Conservation (phyloP, 2,113 vertebrate genomes). For the Nothocercus nigrocapillus region DNA sequence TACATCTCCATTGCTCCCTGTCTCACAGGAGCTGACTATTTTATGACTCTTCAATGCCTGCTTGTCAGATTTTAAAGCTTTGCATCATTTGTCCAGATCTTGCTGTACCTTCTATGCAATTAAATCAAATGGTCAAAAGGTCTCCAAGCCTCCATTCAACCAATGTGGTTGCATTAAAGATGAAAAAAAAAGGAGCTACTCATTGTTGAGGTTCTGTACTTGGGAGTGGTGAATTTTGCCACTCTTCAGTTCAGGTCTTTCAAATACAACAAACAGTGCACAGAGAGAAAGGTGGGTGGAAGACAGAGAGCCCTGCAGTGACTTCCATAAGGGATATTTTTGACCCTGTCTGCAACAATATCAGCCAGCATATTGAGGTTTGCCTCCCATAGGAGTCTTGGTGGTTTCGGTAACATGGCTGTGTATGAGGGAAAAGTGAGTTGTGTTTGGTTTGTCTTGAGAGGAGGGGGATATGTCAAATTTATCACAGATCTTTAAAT, state of each 20-base stretch:
- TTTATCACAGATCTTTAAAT: not conserved
- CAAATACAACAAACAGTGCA: too few species aligned
- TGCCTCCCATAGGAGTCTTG: not conserved
- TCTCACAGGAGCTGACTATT: not conserved
- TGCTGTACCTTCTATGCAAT: not conserved
- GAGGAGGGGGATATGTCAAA: not conserved
- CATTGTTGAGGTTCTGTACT: not conserved
- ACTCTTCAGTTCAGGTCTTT: not conserved
- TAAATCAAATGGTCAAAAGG: rapidly evolving
- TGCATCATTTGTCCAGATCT: not conserved
- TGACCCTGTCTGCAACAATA: not conserved
- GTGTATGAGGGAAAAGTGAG: not conserved
- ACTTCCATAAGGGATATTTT: not conserved
- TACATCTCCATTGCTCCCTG: not conserved
- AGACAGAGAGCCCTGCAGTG: not conserved
- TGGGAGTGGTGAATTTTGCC: not conserved
- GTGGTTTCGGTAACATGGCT: not conserved
- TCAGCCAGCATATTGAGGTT: not conserved
- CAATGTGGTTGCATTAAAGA: not conserved
- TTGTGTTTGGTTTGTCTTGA: not conserved
- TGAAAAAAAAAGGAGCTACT: not conserved
- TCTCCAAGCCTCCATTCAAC: not conserved
- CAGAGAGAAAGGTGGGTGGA: not conserved
- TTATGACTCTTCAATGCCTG: not conserved
- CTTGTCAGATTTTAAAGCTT: not conserved